Base-by-base conservation (phyloP, 2,888 invertebrate genomes). In the Hanleya hanleyi region DNA sequence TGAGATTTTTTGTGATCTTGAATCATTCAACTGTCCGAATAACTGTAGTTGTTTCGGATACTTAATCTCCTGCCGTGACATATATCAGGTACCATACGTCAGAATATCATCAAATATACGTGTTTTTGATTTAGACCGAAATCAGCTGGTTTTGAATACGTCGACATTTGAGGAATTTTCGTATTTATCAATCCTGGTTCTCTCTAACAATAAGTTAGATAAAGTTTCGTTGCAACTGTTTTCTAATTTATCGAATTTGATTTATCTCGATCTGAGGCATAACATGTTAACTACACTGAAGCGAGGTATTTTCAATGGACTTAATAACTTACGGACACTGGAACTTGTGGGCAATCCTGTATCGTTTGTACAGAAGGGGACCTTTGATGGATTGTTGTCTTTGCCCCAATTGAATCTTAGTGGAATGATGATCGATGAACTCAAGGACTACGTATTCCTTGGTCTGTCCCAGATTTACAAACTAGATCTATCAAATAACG, bases 401-500 rank as follows among this genome's bases (percentile, higher is more conserved):
- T 6, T 64, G 36, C 35, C 36, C 3, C 36, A 22, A 1, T 9
- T 64, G 4, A 64, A 64, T 26, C 18, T 64, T 37, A 64, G 64
- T 37, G 37, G 22, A 1, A 2, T 35, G 18, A 37, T 35, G 15
- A 64, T 64, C n/a, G 9, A 3, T 18, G 36, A 3, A 18, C n/a
- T 64, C 3, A 15, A 64, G 35, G 36, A 12, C 1, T 12, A 35
- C 1, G 64, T 36, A 18, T 36, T 64, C 9, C 12, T 22, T 18
- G 64, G 64, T 37, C n/a, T 64, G 3, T 29, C 36, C 2, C 15
- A 37, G 2, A 5, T 73, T 49, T 70, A 77, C 75, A 51, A 67
- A 64, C 64, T 64, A 18, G 64, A 78, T 47, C 66, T 78, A 12
- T 65, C 68, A 15, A 57, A 71, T 32, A 78, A 78, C 32, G 65